Evolutionary conservation across 2,113 vertebrate species (phyloP), one percentile per base, ranked within the genome.

Genomic region (Kryptolebias marmoratus): DNA sequence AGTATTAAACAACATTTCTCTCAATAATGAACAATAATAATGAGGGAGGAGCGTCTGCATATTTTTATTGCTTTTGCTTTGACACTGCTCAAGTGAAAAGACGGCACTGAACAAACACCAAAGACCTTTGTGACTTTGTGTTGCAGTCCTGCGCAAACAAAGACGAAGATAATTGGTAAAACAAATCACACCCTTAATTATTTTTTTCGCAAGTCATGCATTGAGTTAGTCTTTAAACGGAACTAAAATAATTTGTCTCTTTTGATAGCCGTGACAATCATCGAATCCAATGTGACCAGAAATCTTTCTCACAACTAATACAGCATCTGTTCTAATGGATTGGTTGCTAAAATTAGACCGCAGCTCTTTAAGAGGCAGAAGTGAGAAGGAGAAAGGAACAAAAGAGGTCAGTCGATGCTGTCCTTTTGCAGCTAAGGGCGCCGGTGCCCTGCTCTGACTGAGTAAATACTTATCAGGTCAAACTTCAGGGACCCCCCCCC

Each of bases 341-440:
- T 62, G 30, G 30, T 22, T 32, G 61, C 75, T 83, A 75, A 82
- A 83, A 64, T 67, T 80, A 77, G 73, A 68, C 68, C 53, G 42
- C 53, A 75, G 58, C 57, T 62, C 53, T 52, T 68, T 36, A 67
- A 79, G 70, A 58, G 75, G 53, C 31, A 44, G 58, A 53, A 55
- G n/a, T 9, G 56, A 76, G 49, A 73, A 59, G 2, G 2, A 64
- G 50, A 50, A 50, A 58, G 50, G 57, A 82, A 79, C 73, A 83
- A 64, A 61, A 75, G 61, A 63, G 62, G 59, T 48, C 61, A 64
- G 76, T 70, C 15, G 14, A 53, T 11, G 53, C 48, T 8, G 52
- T 80, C 64, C 53, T 76, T 55, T 45, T 64, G 70, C 49, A 78
- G 64, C 59, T 64, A 44, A 30, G 30, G 39, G 44, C 45, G 7